Evolutionary conservation across 1,140 invertebrate species (phyloP), one percentile per base, ranked within the genome.

Genomic region (Coelopa frigida): DNA sequence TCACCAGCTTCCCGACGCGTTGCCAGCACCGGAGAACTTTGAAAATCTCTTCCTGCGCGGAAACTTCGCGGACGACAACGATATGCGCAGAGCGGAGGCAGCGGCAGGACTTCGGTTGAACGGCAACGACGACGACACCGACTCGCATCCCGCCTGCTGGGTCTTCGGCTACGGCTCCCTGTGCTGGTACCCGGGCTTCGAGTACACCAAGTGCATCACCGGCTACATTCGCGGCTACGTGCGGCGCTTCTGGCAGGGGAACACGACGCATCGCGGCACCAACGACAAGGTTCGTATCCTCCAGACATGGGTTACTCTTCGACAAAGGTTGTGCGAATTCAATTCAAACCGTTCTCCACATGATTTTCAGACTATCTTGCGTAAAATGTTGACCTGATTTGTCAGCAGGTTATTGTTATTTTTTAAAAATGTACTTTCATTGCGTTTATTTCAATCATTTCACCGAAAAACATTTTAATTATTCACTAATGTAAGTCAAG

Each of bases 101-200:
- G 12, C 17, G 10, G 37, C 23, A 14, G 12, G 14, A 14, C 40
- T 2, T 14, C 38, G 27, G 23, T 12, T 15, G 23, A 44, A 54
- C 39, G 24, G 12, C 15, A 35, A 48, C 44, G 21, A 48, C 31
- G 31, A 61, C 44, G n/a, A n/a, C n/a, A n/a, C n/a, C n/a, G n/a
- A n/a, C n/a, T n/a, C n/a, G n/a, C n/a, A n/a, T n/a, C 11, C 57
- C 7, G 38, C 51, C 21, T 56, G 80, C 17, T 91, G 87, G 88
- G 76, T 92, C 12, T 92, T 91, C 56, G 88, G 86, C 1, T 92
- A 92, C 56, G 89, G 89, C 10, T 89, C 87, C 1, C 61, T 93
- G 4, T 88, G 87, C 70, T 93, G 89, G 89, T 75, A 84, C 66
- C 89, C 88, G 0, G 88, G 88, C 21, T 92, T 93, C 61, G 74